These are phyloP conservation scores for Epinephelus cyanopodus DNA, from an alignment of 2,113 vertebrate genomes.

Conservation along the genomic window DNA sequence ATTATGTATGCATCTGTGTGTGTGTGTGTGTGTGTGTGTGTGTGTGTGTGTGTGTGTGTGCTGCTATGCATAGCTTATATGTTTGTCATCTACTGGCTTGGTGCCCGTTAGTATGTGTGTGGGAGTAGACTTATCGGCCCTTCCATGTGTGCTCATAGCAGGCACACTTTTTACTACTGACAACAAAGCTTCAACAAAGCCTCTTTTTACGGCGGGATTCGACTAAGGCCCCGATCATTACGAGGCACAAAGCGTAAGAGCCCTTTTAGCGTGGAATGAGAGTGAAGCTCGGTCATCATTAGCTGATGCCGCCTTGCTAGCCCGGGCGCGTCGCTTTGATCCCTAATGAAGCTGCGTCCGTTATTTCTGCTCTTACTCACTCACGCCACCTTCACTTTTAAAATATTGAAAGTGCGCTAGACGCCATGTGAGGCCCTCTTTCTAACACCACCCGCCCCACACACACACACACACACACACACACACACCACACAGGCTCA, in stretches of 20 bases:
- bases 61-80: constrained; percentile 47
- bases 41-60: constrained; percentile 15
- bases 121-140: constrained; percentile 66
- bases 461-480: constrained; percentile 33
- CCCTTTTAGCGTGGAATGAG: constrained; percentile 68
- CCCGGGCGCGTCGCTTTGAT: constrained; percentile 75
- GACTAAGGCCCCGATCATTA: constrained; percentile 75
- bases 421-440: constrained; percentile 69
- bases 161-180: constrained; percentile 81
- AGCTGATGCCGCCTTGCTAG: constrained; percentile 67
- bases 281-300: constrained; percentile 77
- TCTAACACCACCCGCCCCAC: constrained; percentile 21
- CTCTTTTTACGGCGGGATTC: constrained; percentile 74
- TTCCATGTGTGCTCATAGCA: constrained; percentile 80
- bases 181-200: constrained; percentile 83
- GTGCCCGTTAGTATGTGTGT: constrained; percentile 68
- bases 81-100: constrained; percentile 70
- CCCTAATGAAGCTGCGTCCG: constrained; percentile 79
- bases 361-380: constrained; percentile 79
- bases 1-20: constrained; percentile 16
- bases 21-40: constrained; percentile 17
- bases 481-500: constrained; percentile 17
- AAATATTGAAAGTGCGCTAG: constrained; percentile 56
- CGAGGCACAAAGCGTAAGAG: constrained; percentile 70
- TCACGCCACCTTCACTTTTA: constrained; percentile 79